Percentiles rank a stretch among this genome's conserved stretches.
phyloP scores from a whole-genome alignment of 2,888 invertebrate species.

The Incurvaria masculella region DNA sequence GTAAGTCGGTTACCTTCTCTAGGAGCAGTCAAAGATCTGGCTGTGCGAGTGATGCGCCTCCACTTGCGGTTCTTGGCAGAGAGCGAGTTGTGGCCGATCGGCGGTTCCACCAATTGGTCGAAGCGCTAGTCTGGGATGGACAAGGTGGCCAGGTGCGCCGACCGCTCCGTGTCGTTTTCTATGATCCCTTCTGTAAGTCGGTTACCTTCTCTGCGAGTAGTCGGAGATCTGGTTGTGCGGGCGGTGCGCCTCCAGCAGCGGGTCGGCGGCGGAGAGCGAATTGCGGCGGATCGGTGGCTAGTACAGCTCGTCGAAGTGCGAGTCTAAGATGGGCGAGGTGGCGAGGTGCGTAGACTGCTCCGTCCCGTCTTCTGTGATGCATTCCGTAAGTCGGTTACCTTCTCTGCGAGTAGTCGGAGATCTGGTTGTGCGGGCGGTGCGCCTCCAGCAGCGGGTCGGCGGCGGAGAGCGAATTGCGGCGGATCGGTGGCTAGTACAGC shows the following conservation, averaged over 20 bases:
- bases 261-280: conserved; percentile 60
- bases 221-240: conserved; percentile 70
- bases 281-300: conserved; percentile 54
- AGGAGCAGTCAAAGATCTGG: too few relatives aligned
- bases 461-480: conserved; percentile 56
- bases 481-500: conserved; percentile 53
- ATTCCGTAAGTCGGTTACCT: too few relatives aligned
- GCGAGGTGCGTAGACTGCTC: conserved; percentile 88
- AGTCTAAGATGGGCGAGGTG: conserved; percentile 90
- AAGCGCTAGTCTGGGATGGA: too few relatives aligned
- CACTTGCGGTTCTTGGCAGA: too few relatives aligned
- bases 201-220: conserved; percentile 56
- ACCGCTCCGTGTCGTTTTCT: too few relatives aligned
- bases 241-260: conserved; percentile 25
- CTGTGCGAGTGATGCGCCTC: too few relatives aligned
- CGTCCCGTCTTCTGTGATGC: conserved; percentile 72
- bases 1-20: too few relatives aligned
- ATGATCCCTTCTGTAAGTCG: too few relatives aligned
- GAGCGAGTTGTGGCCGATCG: too few relatives aligned
- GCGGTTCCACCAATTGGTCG: too few relatives aligned
- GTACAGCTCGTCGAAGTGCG: conserved; percentile 52
- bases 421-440: conserved; percentile 62
- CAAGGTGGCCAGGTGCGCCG: too few relatives aligned
- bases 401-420: conserved; percentile 63
- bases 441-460: conserved; percentile 47